Base-by-base conservation (phyloP, 2,113 vertebrate genomes). In the Isichthys henryi region DNA sequence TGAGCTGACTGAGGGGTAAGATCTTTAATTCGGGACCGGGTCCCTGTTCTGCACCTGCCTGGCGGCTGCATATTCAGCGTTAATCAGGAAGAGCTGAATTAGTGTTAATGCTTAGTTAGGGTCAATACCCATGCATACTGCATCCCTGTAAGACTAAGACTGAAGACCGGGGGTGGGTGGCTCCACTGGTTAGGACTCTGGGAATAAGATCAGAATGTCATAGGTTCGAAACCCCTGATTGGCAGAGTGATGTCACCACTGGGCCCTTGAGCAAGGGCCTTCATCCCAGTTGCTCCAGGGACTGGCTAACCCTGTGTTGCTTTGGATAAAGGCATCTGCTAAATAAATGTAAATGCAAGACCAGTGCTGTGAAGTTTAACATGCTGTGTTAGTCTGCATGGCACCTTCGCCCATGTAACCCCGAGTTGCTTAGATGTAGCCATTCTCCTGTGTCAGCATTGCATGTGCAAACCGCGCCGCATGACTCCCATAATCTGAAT, bases 1-100 rank as follows among this genome's bases (percentile, higher is more conserved):
- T 87, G 98, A 99, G 48, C 96, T 99, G 6, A 98, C 97, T 90
- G 98, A 99, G 95, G 94, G 97, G 98, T 99, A 94, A 93, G 95
- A 3, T 7, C 50, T 85, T 85, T 19, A 46, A 21, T 56, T 15
- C 39, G 11, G 70, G 49, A 35, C 62, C 3, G 9, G 23, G 39
- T 31, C 8, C 1, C 62, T n/a, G 23, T 43, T 62, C 87, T 49
- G 62, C 23, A 21, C 17, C 43, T 23, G 7, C 19, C 8, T 21
- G 80, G 11, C 13, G 31, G 70, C 31, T 39, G 31, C 70, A 74
- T 74, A 17, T 39, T 74, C 66, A 15, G 4, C 27, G 1, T 5
- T 74, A 74, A 62, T 27, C 31, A 0, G 31, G 3, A 74, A 13
- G 31, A 35, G 70, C 31, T 17, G 31, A 77, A 19, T 39, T 77